phyloP scores from a whole-genome alignment of 2,888 invertebrate genomes.

The Pyrocoelia pectoralis region DNA sequence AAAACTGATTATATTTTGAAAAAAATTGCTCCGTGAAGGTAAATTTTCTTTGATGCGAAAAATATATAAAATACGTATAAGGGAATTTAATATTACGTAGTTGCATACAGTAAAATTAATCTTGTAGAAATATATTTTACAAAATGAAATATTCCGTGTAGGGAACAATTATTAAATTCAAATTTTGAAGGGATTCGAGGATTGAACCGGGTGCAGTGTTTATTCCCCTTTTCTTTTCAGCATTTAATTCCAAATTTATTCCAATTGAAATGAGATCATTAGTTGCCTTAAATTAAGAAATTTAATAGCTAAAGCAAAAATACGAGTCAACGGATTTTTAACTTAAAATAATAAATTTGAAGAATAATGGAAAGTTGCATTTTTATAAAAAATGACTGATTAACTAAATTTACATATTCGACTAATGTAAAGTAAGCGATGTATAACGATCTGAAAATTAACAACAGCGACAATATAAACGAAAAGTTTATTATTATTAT shows the following conservation, averaged over 20 bases:
- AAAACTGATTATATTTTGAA: too few relatives aligned
- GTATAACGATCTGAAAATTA: constrained; percentile 17
- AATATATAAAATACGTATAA: too few relatives aligned
- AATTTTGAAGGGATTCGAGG: not conserved
- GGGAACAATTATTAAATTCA: not conserved
- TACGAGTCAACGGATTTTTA: not conserved
- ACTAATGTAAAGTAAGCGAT: constrained; percentile 15
- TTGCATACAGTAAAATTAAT: not conserved
- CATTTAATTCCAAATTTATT: constrained; percentile 20
- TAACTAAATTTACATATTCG: constrained; percentile 19
- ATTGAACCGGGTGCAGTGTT: constrained; percentile 13
- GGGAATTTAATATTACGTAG: too few relatives aligned
- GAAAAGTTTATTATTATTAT: not conserved
- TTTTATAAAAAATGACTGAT: constrained; percentile 13
- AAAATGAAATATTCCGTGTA: not conserved
- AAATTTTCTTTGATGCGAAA: too few relatives aligned
- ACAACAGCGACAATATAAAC: constrained; percentile 17
- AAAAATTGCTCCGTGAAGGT: too few relatives aligned
- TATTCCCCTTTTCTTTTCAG: not conserved
- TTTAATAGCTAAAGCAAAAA: constrained; percentile 9
- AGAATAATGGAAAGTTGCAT: constrained; percentile 5
- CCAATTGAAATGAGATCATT: constrained; percentile 17
- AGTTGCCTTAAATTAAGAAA: constrained; percentile 15
- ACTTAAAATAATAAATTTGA: not conserved
- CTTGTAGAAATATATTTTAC: not conserved